Evolutionary conservation across 2,888 invertebrate species (phyloP), one percentile per base, ranked within the genome.

Genomic region (Zygaena filipendulae): DNA sequence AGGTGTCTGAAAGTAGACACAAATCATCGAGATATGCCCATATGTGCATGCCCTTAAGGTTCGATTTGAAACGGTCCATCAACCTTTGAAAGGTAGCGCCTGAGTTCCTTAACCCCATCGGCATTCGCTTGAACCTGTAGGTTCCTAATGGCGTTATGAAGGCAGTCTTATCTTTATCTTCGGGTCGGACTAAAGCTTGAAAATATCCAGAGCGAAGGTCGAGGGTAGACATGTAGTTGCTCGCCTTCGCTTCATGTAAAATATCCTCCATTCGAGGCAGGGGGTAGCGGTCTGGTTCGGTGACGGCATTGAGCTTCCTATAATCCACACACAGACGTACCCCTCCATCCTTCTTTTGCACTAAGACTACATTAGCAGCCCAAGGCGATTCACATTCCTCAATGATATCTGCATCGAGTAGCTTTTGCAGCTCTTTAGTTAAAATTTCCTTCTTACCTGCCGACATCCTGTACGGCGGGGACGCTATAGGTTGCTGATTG

Each of bases 391-490:
- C 44, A 12, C 42, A 42, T 16, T 43, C 41, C 22, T 42, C 44
- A 3, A 43, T 40, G 6, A 42, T 27, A 13, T 37, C 52, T 3
- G 43, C 40, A 8, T 38, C 30, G 2, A 56, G 21, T 35, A 62
- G 33, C 36, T 42, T 39, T 11, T 50, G 32, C 3, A 55, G 30
- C 38, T 58, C 47, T 19, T 30, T 25, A 13, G 39, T 30, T 10
- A 57, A 28, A 3, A 38, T 18, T 16, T 29, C 35, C 25, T 38
- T 47, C 28, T 48, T 52, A 0, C 29, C 24, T 7, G 45, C 47
- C 1, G 54, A 49, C 34, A 60, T 23, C 13, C 56, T 30, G 33
- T 58, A 60, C 0, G 58, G 58, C 0, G 55, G 54, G 3, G 45
- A 39, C 1, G 57, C 45, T 11, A 60, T 47, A 1, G 61, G 59